A percentile compares a stretch with the other conserved stretches of the same genome.
Evolutionary conservation across 2,113 vertebrate genomes (phyloP).

Genomic region (Vulpes vulpes): DNA sequence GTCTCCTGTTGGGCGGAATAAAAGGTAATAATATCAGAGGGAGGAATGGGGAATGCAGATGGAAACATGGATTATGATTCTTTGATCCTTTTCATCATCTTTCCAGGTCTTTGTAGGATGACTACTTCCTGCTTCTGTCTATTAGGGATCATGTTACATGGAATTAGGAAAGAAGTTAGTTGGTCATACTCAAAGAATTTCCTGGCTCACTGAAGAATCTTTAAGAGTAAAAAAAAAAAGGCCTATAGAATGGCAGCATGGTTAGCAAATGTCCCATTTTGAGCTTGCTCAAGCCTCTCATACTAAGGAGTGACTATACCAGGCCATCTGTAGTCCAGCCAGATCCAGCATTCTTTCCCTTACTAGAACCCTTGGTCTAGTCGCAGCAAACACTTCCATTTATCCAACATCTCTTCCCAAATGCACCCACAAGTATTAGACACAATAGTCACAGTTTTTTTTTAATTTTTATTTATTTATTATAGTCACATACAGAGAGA

Average conservation of each 20-base stretch:
- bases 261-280: not conserved
- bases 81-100: not conserved
- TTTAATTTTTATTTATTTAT: too few species aligned
- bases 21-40: not conserved
- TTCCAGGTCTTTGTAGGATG: not conserved
- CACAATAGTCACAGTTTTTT: not conserved
- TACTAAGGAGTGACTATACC: not conserved
- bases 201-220: not conserved
- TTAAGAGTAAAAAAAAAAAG: not conserved
- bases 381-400: not conserved
- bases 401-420: not conserved
- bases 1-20: not conserved
- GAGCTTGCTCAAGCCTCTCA: not conserved
- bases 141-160: not conserved
- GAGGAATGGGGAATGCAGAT: not conserved
- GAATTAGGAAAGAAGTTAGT: not conserved
- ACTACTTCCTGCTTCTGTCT: not conserved
- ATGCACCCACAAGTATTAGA: not conserved
- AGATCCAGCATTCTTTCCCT: not conserved
- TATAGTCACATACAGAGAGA: too few species aligned
- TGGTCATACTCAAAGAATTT: not conserved
- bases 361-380: not conserved
- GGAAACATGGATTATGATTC: not conserved
- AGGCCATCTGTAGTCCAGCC: not conserved
- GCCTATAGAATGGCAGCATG: not conserved